These are phyloP conservation scores for Glareola pratincola DNA, from an alignment of 2,113 vertebrate genomes.

Conservation along the genomic window DNA sequence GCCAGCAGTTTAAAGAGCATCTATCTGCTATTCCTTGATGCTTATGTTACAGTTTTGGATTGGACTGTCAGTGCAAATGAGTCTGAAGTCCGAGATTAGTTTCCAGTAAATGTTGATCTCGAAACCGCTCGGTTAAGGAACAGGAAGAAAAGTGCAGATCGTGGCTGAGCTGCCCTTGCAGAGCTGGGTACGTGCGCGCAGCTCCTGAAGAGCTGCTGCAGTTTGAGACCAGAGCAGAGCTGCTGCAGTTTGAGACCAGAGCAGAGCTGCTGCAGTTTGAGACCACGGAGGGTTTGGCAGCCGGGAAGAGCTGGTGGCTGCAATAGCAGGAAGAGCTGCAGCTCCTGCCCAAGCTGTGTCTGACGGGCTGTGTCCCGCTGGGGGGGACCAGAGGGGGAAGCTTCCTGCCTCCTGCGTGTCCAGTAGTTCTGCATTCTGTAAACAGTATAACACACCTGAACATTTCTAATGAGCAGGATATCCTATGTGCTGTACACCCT, in stretches of 20 bases:
- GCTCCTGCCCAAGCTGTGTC: background rate
- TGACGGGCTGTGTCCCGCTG: background rate
- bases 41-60: background rate
- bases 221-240: background rate
- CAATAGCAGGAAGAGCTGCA: background rate
- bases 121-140: background rate
- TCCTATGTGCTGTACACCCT: background rate
- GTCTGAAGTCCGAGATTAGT: background rate
- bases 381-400: background rate
- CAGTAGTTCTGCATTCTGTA: background rate
- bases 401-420: background rate
- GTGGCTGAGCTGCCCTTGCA: background rate
- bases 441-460: background rate
- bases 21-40: background rate
- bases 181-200: background rate
- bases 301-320: background rate
- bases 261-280: background rate
- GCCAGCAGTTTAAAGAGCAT: background rate
- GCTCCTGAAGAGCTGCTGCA: background rate
- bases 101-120: background rate
- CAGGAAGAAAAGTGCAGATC: background rate
- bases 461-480: background rate
- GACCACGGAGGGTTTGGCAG: background rate
- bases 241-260: too few relatives aligned
- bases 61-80: background rate